Conservation (phyloP, 2,113 vertebrate genomes). For the Melanocharis versteri region DNA sequence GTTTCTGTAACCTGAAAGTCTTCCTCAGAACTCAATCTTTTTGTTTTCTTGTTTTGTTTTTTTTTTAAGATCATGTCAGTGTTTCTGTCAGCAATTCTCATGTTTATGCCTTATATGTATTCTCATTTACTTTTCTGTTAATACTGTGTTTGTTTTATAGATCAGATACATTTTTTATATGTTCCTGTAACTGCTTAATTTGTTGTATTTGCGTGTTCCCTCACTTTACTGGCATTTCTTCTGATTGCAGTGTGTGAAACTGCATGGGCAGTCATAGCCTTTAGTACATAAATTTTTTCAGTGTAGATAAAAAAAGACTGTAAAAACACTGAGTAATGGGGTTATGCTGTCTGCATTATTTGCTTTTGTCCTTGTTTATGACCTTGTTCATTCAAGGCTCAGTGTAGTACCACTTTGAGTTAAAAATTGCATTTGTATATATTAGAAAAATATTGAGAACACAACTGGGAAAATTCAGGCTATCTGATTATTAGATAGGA, state of each 20-base stretch:
- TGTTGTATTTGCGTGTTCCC: neutral
- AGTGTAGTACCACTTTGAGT: neutral
- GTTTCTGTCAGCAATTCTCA: neutral
- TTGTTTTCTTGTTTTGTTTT: neutral
- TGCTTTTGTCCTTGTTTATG: conserved; percentile 28
- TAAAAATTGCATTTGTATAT: neutral
- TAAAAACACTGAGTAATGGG: neutral
- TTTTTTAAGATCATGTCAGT: neutral
- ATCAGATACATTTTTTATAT: neutral
- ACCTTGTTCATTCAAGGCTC: conserved; percentile 3
- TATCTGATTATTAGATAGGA: neutral
- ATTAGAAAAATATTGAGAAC: neutral
- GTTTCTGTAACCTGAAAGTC: neutral
- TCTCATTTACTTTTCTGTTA: neutral
- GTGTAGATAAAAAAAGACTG: neutral
- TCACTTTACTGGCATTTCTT: neutral
- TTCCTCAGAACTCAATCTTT: neutral
- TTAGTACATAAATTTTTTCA: neutral
- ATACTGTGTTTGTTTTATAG: neutral
- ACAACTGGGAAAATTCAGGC: neutral
- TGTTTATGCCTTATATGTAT: neutral
- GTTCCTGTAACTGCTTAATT: neutral
- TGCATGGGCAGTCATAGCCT: neutral
- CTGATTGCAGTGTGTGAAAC: neutral
- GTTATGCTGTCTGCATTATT: neutral